These are phyloP conservation scores for Pterophyllum scalare DNA, from an alignment of 2,113 vertebrate genomes.

Conservation along the genomic window DNA sequence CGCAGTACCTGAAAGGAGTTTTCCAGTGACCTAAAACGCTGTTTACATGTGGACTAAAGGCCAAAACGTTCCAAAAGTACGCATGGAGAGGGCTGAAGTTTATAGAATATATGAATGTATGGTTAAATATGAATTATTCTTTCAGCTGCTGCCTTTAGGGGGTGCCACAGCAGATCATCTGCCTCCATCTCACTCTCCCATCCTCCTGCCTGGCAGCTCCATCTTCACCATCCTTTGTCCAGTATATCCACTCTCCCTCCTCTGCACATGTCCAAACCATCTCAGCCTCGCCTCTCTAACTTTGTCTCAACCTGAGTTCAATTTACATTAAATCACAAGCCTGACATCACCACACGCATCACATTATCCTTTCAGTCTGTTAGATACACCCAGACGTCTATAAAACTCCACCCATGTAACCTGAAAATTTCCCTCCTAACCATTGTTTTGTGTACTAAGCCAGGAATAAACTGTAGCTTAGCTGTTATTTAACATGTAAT, in stretches of 20 bases:
- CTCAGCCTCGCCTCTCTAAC: accelerated
- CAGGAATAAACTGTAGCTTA: not conserved
- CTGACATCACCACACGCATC: not conserved
- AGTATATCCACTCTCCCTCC: not conserved
- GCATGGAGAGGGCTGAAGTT: too few relatives aligned
- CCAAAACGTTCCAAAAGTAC: too few relatives aligned
- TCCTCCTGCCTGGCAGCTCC: not conserved
- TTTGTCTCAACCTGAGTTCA: accelerated
- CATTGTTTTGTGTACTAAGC: not conserved
- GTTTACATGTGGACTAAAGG: too few relatives aligned
- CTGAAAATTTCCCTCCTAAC: not conserved
- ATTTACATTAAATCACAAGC: not conserved
- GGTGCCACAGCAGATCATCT: too few relatives aligned
- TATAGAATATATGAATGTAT: too few relatives aligned
- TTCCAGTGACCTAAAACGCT: too few relatives aligned
- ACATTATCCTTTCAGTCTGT: not conserved
- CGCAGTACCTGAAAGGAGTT: too few relatives aligned
- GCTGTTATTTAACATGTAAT: too few relatives aligned
- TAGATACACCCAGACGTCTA: not conserved
- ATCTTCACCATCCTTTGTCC: not conserved
- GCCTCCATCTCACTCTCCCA: not conserved
- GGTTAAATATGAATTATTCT: not conserved
- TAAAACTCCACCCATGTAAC: not conserved
- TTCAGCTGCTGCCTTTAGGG: not conserved
- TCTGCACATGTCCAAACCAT: not conserved